phyloP scores from a whole-genome alignment of 2,797 vertebrate genomes.

The Austrolebias charrua region DNA sequence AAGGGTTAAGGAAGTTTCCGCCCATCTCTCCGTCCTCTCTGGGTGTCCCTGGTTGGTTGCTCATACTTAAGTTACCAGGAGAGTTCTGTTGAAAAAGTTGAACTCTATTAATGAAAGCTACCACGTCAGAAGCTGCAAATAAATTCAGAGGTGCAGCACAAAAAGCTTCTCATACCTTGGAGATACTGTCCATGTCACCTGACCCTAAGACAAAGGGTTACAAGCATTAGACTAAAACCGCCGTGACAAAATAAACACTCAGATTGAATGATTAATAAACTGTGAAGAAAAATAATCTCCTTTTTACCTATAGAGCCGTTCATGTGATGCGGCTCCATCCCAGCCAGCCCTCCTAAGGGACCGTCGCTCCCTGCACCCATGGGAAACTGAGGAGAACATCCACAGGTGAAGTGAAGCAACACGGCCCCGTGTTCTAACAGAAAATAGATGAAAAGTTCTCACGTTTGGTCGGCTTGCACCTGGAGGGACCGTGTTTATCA shows the following conservation, averaged over 20 bases:
- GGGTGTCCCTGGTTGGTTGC: conserved; percentile 96
- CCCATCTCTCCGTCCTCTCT: conserved; percentile 97
- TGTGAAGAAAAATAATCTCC: background rate
- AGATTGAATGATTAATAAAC: conserved; percentile 3
- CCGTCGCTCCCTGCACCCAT: conserved; percentile 94
- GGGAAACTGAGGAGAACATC: conserved; percentile 83
- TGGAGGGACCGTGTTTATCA: conserved; percentile 95
- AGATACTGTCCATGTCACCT: conserved; percentile 98
- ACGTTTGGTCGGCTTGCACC: conserved; percentile 95
- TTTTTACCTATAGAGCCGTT: conserved; percentile 94
- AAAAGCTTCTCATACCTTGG: conserved; percentile 83
- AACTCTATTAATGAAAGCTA: conserved; percentile 1
- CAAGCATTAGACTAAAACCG: too few species aligned
- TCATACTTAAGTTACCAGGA: conserved; percentile 98
- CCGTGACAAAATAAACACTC: background rate
- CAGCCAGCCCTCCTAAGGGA: conserved; percentile 91
- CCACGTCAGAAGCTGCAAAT: background rate
- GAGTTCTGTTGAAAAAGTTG: conserved; percentile 83
- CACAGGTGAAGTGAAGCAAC: conserved; percentile 2
- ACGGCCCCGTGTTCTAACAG: background rate
- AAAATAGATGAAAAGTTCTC: conserved; percentile 63
- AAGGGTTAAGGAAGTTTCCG: conserved; percentile 97
- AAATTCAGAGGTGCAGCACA: background rate
- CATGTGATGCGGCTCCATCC: conserved; percentile 98
- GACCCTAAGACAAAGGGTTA: conserved; percentile 82